phyloP scores from a whole-genome alignment of 2,888 invertebrate species.

The Sceliomorpha sp. region DNA sequence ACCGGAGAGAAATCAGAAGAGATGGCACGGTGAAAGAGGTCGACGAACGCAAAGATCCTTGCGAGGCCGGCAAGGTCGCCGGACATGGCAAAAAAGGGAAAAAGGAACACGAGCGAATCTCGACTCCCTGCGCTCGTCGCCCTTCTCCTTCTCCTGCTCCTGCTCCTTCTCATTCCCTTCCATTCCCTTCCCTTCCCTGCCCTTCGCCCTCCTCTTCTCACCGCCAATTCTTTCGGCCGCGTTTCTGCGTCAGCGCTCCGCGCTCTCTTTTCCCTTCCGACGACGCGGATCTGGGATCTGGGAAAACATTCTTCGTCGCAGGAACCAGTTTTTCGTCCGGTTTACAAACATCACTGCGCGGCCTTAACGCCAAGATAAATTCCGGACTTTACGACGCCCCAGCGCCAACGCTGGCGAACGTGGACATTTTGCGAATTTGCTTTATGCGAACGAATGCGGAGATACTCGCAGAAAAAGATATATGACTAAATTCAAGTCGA shows the following conservation, averaged over 20 bases:
- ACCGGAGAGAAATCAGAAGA: conserved; percentile 54
- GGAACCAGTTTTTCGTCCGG: conserved; percentile 69
- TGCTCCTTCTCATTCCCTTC: conserved; percentile 13
- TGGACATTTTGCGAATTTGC: conserved; percentile 30
- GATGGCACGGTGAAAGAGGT: conserved; percentile 55
- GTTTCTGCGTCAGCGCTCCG: conserved; percentile 30
- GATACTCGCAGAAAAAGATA: neutral
- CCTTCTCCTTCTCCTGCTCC: conserved; percentile 25
- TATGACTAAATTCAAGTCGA: no score
- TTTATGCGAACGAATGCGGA: conserved; percentile 23
- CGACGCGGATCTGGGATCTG: conserved; percentile 57
- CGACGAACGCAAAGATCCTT: conserved; percentile 78
- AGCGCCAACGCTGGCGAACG: conserved; percentile 16
- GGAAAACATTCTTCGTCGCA: conserved; percentile 67
- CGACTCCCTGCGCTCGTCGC: conserved; percentile 44
- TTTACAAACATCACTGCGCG: conserved; percentile 31
- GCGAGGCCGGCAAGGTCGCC: conserved; percentile 59
- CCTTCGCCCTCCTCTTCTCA: conserved; percentile 18
- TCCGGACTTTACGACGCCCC: conserved; percentile 35
- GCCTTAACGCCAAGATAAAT: conserved; percentile 39
- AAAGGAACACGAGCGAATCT: conserved; percentile 61
- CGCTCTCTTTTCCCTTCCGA: conserved; percentile 42
- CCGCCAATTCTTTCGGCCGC: neutral
- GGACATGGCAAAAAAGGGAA: conserved; percentile 60
- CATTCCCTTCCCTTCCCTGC: conserved; percentile 15